Conservation (phyloP, 2,888 invertebrate genomes). For the Pyrrhia umbra region DNA sequence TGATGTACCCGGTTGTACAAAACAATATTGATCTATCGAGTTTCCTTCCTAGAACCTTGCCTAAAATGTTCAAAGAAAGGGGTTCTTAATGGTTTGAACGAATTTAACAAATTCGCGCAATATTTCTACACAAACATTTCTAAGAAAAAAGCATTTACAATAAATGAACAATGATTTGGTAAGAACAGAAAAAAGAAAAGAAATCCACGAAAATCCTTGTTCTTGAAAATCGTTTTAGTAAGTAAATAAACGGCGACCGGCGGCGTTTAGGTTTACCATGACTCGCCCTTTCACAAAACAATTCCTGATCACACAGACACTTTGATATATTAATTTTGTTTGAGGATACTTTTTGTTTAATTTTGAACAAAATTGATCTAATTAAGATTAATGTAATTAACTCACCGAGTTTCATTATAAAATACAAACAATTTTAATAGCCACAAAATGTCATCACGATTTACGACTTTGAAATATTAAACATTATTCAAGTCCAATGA, state of each 20-base stretch:
- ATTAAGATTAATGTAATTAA: conserved; percentile 57
- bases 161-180: conserved; percentile 37
- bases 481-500: conserved; percentile 22
- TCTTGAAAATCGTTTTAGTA: conserved; percentile 37
- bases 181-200: conserved; percentile 37
- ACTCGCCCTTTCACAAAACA: conserved; percentile 46
- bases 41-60: not conserved
- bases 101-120: not conserved
- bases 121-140: not conserved
- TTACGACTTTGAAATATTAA: conserved; percentile 40
- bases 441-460: conserved; percentile 34
- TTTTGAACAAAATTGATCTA: conserved; percentile 48
- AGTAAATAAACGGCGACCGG: conserved; percentile 33
- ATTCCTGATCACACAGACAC: conserved; percentile 47
- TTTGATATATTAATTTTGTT: conserved; percentile 54
- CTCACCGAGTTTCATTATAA: conserved; percentile 51
- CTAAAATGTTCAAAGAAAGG: not conserved
- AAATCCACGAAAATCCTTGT: conserved; percentile 33
- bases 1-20: not conserved
- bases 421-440: conserved; percentile 53
- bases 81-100: not conserved
- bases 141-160: conserved; percentile 10
- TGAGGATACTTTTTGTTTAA: conserved; percentile 50
- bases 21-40: conserved; percentile 4
- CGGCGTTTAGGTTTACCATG: conserved; percentile 35